Conservation (phyloP, 2,113 vertebrate species). For the Ceratotherium simum region DNA sequence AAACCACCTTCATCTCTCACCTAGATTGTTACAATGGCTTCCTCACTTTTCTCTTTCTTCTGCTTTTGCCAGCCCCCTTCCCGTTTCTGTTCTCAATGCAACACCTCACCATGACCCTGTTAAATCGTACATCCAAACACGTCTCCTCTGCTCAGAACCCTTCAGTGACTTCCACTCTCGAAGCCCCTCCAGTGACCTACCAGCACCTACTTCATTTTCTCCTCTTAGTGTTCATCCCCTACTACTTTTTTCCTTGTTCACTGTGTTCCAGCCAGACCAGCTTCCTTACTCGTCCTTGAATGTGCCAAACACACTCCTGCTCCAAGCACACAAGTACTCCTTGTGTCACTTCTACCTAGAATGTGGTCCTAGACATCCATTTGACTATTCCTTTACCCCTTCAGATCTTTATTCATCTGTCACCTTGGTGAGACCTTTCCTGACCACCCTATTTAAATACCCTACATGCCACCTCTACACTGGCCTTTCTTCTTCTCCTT, state of each 20-base stretch:
- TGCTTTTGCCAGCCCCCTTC: not conserved
- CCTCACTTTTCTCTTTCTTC: not conserved
- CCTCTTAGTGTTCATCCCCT: not conserved
- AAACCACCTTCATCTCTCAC: not conserved
- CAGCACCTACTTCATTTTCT: not conserved
- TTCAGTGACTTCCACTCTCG: not conserved
- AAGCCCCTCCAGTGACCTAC: not conserved
- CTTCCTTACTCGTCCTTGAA: not conserved
- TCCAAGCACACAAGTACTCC: not conserved
- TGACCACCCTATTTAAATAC: not conserved
- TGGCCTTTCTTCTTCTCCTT: not conserved
- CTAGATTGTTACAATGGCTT: not conserved
- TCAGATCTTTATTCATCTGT: constrained; percentile 6
- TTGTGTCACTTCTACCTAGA: not conserved
- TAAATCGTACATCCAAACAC: not conserved
- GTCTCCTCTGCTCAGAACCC: not conserved
- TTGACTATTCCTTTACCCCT: not conserved
- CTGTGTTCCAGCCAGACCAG: not conserved
- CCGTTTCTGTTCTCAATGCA: not conserved
- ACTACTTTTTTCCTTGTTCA: not conserved
- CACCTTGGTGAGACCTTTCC: not conserved
- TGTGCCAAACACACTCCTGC: not conserved
- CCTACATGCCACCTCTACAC: not conserved
- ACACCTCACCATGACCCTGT: not conserved
- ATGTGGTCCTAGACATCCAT: not conserved